These are phyloP conservation scores for Bellardia bayeri DNA, from an alignment of 2,888 invertebrate genomes.

Conservation along the genomic window DNA sequence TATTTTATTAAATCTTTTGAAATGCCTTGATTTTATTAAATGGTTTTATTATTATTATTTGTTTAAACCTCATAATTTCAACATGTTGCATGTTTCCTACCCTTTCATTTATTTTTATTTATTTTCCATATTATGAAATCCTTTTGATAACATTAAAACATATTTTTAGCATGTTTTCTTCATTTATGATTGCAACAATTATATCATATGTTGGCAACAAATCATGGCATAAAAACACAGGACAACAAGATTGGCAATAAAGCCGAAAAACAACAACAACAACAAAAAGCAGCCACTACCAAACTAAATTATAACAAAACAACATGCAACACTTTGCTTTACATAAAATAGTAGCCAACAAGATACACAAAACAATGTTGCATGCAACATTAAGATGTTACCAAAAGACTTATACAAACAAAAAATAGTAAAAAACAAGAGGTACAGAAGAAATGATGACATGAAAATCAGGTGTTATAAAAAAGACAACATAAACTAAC, in stretches of 20 bases:
- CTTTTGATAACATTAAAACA: conserved; percentile 62
- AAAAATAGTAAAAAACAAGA: not conserved
- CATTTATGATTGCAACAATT: conserved; percentile 65
- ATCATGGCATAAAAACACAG: conserved; percentile 61
- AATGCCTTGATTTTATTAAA: too few species aligned
- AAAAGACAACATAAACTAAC: conserved; percentile 67
- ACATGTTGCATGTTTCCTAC: conserved; percentile 50
- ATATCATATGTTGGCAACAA: conserved; percentile 70
- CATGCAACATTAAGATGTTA: conserved; percentile 68
- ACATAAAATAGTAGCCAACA: conserved; percentile 70
- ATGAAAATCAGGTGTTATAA: conserved; percentile 73
- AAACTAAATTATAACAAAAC: conserved; percentile 72
- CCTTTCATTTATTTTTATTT: conserved; percentile 53
- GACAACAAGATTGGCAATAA: conserved; percentile 24
- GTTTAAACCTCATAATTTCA: conserved; percentile 6
- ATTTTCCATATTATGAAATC: conserved; percentile 64
- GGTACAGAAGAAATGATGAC: conserved; percentile 63
- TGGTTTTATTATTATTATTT: too few species aligned
- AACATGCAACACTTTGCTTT: conserved; percentile 70
- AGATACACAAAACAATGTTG: conserved; percentile 51
- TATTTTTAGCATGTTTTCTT: conserved; percentile 64
- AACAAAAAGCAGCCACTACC: conserved; percentile 41
- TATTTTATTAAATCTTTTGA: too few species aligned
- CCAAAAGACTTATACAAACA: conserved; percentile 12
- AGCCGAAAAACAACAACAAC: not conserved